phyloP scores from a whole-genome alignment of 2,888 invertebrate species.

The Drosophila tanythrix region DNA sequence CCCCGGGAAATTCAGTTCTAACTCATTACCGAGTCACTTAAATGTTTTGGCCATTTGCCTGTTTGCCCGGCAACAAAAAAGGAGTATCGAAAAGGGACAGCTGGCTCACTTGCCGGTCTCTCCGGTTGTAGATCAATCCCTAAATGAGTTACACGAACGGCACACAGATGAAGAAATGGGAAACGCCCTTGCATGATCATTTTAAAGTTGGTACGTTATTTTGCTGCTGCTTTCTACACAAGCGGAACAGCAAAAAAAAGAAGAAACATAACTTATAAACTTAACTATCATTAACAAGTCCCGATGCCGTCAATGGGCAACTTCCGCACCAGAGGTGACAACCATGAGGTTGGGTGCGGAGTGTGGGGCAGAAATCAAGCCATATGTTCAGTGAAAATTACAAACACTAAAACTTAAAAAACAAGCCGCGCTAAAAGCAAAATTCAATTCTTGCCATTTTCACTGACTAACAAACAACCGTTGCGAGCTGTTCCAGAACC shows the following conservation, averaged over 20 bases:
- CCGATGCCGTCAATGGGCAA: constrained; percentile 62
- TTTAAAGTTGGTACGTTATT: constrained; percentile 9
- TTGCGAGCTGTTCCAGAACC: constrained; percentile 49
- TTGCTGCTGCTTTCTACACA: constrained; percentile 5
- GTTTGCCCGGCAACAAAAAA: constrained; percentile 53
- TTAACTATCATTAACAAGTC: constrained; percentile 75
- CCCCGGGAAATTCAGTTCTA: constrained; percentile 19
- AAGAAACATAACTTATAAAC: constrained; percentile 69
- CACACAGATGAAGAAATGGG: constrained; percentile 13
- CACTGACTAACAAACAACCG: constrained; percentile 79
- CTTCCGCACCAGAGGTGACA: constrained; percentile 76
- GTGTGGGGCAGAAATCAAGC: constrained; percentile 52
- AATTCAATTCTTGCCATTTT: constrained; percentile 79
- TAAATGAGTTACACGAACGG: constrained; percentile 29
- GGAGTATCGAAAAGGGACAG: constrained; percentile 67
- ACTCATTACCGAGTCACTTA: constrained; percentile 31
- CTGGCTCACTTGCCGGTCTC: constrained; percentile 38
- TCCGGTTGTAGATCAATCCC: constrained; percentile 48
- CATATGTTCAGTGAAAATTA: constrained; percentile 76
- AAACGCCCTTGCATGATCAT: constrained; percentile 54
- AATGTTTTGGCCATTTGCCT: constrained; percentile 33
- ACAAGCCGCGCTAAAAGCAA: constrained; percentile 80
- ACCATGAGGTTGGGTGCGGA: constrained; percentile 38
- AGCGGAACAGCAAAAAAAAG: neutral
- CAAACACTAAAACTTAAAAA: constrained; percentile 74